Conservation (phyloP, 1,140 invertebrate genomes). For the Diorhabda carinulata region DNA sequence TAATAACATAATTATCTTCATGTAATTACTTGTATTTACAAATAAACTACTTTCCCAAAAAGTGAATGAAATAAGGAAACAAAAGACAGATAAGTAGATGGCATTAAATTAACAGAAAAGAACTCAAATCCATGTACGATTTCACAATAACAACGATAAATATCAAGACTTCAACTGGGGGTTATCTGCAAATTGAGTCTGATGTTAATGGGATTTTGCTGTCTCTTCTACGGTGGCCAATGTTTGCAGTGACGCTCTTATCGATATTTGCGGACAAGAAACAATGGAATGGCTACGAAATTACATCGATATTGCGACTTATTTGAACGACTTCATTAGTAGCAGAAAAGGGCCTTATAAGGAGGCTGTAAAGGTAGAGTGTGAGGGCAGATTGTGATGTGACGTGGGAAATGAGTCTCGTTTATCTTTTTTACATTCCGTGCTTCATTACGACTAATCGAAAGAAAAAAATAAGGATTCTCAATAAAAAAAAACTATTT, state of each 20-base stretch:
- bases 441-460: too few species aligned
- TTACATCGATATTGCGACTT: slow-evolving; percentile 2
- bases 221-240: not conserved
- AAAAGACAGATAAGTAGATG: not conserved
- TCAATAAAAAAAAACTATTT: too few species aligned
- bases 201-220: slow-evolving; percentile 2
- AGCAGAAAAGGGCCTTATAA: slow-evolving; percentile 2
- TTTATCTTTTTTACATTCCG: too few species aligned
- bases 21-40: too few species aligned
- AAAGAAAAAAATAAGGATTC: too few species aligned
- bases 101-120: not conserved
- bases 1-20: too few species aligned
- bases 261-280: slow-evolving; percentile 1
- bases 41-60: not conserved
- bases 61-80: not conserved
- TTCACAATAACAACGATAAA: not conserved
- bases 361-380: not conserved
- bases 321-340: slow-evolving; percentile 2
- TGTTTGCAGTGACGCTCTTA: not conserved
- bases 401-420: not conserved
- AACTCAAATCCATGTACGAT: not conserved
- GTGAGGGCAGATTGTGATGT: not conserved
- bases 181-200: slow-evolving; percentile 2
- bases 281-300: not conserved
- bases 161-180: not conserved